phyloP scores from a whole-genome alignment of 2,113 vertebrate species.

The Anser brachyrhynchus region DNA sequence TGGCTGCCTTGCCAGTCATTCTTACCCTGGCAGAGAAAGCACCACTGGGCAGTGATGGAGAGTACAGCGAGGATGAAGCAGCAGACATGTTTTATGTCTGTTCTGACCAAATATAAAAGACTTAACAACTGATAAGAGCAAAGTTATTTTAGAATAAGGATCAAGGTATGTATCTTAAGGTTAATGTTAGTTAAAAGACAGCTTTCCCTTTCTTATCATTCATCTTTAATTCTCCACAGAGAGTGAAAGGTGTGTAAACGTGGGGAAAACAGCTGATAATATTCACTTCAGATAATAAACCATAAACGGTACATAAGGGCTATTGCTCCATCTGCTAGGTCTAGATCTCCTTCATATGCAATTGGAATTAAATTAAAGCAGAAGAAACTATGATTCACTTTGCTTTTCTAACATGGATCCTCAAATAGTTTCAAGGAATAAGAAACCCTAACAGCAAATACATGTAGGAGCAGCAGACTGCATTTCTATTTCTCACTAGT shows the following conservation, averaged over 20 bases:
- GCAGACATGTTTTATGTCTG: neutral
- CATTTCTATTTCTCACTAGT: neutral
- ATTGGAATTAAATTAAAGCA: neutral
- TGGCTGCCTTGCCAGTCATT: neutral
- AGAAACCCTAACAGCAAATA: neutral
- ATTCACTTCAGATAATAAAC: neutral
- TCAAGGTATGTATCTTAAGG: neutral
- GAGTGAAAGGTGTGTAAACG: neutral
- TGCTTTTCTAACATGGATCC: neutral
- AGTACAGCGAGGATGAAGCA: neutral
- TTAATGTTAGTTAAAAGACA: neutral
- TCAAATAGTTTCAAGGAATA: neutral
- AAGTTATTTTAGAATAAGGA: neutral
- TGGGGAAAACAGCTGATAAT: neutral
- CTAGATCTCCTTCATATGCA: neutral
- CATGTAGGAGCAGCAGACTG: neutral
- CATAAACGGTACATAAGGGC: neutral
- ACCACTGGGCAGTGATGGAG: neutral
- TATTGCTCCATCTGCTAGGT: neutral
- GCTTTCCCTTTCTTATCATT: neutral
- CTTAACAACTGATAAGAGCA: neutral
- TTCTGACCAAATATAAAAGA: neutral
- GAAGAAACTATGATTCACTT: neutral
- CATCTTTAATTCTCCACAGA: neutral
- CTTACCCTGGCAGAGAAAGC: neutral